These are phyloP conservation scores for Garra rufa DNA, from an alignment of 2,113 vertebrate genomes.

Conservation along the genomic window DNA sequence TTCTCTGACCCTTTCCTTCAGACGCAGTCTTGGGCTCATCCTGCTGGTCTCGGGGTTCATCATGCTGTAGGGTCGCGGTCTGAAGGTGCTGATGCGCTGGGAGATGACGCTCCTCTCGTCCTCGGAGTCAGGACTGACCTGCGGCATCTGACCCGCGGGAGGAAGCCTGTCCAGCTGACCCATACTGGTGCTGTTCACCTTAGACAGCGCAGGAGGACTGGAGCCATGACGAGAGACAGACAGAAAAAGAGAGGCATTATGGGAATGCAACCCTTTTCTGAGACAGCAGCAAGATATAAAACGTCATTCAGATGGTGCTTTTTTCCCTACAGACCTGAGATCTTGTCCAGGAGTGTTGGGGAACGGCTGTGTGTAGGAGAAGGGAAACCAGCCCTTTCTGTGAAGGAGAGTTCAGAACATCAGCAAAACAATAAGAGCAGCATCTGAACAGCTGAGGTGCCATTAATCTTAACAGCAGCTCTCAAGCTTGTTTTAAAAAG, in stretches of 20 bases:
- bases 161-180: conserved; percentile 77
- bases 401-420: conserved; percentile 39
- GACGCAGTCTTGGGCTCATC: conserved; percentile 56
- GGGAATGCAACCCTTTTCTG: not conserved
- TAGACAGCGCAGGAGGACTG: conserved; percentile 73
- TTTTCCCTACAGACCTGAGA: conserved; percentile 62
- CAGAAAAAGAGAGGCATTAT: conserved; percentile 18
- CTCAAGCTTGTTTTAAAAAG: not conserved
- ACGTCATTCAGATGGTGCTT: not conserved
- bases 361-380: conserved; percentile 82
- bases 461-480: not conserved
- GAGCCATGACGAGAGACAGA: not conserved
- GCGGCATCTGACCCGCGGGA: conserved; percentile 37
- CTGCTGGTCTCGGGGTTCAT: conserved; percentile 77
- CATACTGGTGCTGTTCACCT: conserved; percentile 75
- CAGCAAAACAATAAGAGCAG: not conserved
- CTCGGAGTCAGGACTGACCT: conserved; percentile 67
- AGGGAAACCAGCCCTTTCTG: conserved; percentile 89
- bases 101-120: conserved; percentile 69
- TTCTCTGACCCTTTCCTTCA: conserved; percentile 37
- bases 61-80: conserved; percentile 85
- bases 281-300: not conserved
- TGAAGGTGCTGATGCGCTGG: conserved; percentile 78
- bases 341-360: conserved; percentile 69
- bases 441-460: not conserved